Evolutionary conservation across 2,888 invertebrate species (phyloP).

Genomic region (Heliconius cydno): DNA sequence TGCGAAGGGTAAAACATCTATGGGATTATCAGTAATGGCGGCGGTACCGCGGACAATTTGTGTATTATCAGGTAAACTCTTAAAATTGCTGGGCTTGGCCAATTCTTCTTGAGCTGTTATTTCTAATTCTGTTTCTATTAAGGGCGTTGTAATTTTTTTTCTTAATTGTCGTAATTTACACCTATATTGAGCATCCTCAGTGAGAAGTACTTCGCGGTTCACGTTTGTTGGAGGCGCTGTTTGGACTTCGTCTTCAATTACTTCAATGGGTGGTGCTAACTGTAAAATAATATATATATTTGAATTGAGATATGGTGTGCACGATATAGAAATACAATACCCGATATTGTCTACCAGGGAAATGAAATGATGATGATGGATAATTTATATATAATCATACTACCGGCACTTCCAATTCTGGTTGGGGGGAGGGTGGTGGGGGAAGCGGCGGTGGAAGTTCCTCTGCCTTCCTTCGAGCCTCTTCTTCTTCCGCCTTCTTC

Average conservation of each 20-base stretch:
- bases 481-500: slow-evolving; percentile 69
- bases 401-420: slow-evolving; percentile 69
- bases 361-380: background rate
- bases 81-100: slow-evolving; percentile 82
- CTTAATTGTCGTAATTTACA: slow-evolving; percentile 70
- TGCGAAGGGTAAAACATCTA: slow-evolving; percentile 79
- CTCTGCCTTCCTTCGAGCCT: slow-evolving; percentile 70
- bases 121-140: slow-evolving; percentile 58
- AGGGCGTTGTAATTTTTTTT: slow-evolving; percentile 67
- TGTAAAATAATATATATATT: slow-evolving; percentile 43
- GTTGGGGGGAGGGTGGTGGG: slow-evolving; percentile 75
- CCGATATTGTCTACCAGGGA: background rate
- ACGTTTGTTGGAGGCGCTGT: slow-evolving; percentile 62
- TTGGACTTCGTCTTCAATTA: slow-evolving; percentile 67
- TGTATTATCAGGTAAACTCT: slow-evolving; percentile 82
- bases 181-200: slow-evolving; percentile 70
- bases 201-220: slow-evolving; percentile 66
- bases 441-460: slow-evolving; percentile 75
- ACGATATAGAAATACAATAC: background rate
- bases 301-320: background rate
- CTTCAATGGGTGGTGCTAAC: slow-evolving; percentile 60
- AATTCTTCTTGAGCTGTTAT: slow-evolving; percentile 79
- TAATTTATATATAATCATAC: background rate
- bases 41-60: slow-evolving; percentile 82
- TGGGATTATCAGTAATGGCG: slow-evolving; percentile 65